Conservation (phyloP, 2,113 vertebrate species). For the Leucopsar rothschildi region DNA sequence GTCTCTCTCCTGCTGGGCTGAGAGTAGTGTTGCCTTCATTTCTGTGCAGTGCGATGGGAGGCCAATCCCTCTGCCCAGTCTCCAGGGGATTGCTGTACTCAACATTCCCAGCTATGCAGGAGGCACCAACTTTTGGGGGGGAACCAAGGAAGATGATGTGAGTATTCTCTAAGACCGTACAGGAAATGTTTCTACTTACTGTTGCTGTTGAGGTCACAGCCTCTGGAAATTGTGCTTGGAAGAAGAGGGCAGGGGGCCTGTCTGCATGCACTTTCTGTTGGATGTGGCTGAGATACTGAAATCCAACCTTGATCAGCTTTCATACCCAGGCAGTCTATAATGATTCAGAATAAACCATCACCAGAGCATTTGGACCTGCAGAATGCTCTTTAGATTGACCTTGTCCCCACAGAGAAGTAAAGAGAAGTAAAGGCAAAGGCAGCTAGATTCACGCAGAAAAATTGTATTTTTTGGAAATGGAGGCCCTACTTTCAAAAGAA, state of each 20-base stretch:
- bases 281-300: not conserved
- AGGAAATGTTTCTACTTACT: not conserved
- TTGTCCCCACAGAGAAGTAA: not conserved
- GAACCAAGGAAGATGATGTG: conserved; percentile 94
- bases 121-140: conserved; percentile 96
- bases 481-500: not conserved
- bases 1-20: not conserved
- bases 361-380: not conserved
- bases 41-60: conserved; percentile 85
- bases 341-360: not conserved
- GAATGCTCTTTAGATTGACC: not conserved
- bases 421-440: not conserved
- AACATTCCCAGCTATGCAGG: conserved; percentile 95
- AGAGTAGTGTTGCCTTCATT: not conserved
- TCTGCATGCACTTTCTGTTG: not conserved
- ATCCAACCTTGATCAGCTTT: not conserved
- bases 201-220: not conserved
- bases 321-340: not conserved
- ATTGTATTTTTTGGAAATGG: not conserved
- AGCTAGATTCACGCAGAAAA: not conserved
- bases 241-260: not conserved
- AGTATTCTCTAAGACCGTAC: conserved; percentile 34
- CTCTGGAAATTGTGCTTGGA: not conserved
- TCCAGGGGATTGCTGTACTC: conserved; percentile 92
- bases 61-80: conserved; percentile 89